A percentile compares a stretch with the other conserved stretches of the same genome.
These are phyloP conservation scores for Dissostichus mawsoni DNA, from an alignment of 2,113 vertebrate species.

Conservation along the genomic window DNA sequence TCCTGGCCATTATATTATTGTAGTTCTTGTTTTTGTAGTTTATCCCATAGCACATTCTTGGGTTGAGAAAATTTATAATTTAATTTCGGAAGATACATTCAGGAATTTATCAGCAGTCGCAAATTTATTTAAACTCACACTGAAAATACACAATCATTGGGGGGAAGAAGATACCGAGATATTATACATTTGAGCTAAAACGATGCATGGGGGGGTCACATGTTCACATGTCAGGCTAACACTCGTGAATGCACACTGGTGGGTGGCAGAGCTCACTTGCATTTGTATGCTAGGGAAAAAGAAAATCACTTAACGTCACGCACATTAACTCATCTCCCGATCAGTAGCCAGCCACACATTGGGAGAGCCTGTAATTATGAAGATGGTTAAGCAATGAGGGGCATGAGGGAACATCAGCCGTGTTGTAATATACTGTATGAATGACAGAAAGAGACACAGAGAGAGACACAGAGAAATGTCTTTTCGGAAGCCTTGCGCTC, in stretches of 20 bases:
- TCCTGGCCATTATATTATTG: too few relatives aligned
- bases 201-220: background rate
- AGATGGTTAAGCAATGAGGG: constrained; percentile 54
- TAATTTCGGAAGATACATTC: too few relatives aligned
- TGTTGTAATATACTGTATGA: constrained; percentile 52
- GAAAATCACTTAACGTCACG: constrained; percentile 53
- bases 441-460: constrained; percentile 29
- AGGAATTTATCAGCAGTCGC: background rate
- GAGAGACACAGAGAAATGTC: constrained; percentile 40
- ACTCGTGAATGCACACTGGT: background rate
- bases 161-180: background rate
- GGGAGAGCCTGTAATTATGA: constrained; percentile 63
- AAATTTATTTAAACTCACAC: constrained; percentile 4
- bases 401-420: constrained; percentile 36
- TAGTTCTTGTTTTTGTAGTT: constrained; percentile 2
- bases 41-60: background rate
- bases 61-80: background rate
- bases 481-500: constrained; percentile 44
- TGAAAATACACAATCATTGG: background rate
- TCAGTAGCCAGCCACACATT: constrained; percentile 51
- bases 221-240: background rate
- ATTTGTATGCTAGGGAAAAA: constrained; percentile 31
- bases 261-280: constrained; percentile 32
- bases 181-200: background rate
- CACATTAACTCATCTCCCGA: constrained; percentile 52